Percentiles rank a stretch among this genome's conserved stretches.
Evolutionary conservation across 64 coral and sea anemone genomes (phyloP).

Genomic region (Hydrozoanthus tunicans): DNA sequence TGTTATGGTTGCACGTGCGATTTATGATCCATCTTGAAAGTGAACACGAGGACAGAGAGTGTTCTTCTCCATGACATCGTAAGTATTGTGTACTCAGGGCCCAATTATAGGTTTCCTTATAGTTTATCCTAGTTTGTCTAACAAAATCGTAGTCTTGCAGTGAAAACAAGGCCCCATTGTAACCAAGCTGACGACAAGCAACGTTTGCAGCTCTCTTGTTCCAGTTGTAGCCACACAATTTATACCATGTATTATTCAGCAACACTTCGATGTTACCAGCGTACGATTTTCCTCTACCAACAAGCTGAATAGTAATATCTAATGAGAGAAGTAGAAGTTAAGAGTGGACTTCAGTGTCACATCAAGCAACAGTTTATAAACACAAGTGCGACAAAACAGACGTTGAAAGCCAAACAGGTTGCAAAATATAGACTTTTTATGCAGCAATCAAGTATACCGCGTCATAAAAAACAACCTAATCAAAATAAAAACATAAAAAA

Average conservation of each 20-base stretch:
- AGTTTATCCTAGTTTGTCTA: neutral
- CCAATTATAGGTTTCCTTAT: neutral
- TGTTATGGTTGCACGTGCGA: too few species aligned
- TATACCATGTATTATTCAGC: neutral
- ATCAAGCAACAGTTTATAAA: too few species aligned
- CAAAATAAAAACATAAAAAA: too few species aligned
- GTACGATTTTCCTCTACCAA: neutral
- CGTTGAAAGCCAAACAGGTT: too few species aligned
- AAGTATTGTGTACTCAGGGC: neutral
- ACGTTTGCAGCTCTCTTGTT: neutral
- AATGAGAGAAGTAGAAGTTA: neutral
- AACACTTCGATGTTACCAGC: constrained; percentile 14
- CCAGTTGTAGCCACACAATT: neutral
- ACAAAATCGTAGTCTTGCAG: neutral
- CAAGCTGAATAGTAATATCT: neutral
- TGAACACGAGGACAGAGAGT: neutral
- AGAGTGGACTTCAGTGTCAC: too few species aligned
- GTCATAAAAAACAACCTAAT: too few species aligned
- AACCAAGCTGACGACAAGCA: neutral
- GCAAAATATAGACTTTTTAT: too few species aligned
- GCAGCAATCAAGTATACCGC: too few species aligned
- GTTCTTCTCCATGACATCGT: neutral
- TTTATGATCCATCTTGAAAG: neutral
- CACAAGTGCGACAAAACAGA: too few species aligned
- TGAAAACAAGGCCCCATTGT: neutral